A percentile compares a stretch with the other conserved stretches of the same genome.
Evolutionary conservation across 2,797 vertebrate genomes (phyloP).

Genomic region (Echiichthys vipera): DNA sequence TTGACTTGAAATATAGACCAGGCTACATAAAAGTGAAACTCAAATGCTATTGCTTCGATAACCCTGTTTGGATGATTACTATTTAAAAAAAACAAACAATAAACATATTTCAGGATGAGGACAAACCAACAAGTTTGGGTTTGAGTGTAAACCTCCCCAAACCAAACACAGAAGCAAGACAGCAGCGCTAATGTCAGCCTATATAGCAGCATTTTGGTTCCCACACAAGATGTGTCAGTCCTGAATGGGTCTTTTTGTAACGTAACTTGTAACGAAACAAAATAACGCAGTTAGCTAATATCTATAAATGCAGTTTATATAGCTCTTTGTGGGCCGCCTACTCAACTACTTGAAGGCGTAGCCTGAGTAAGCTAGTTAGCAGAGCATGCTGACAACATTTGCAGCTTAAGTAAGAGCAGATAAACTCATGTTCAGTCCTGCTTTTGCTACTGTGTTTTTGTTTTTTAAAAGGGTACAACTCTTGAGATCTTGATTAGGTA

Average conservation of each 20-base stretch:
- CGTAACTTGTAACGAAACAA: background rate
- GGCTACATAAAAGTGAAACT: background rate
- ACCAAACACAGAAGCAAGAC: background rate
- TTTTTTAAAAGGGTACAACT: background rate
- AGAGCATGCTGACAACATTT: background rate
- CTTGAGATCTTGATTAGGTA: slow-evolving; percentile 3
- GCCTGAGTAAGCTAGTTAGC: background rate
- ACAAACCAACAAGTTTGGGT: background rate
- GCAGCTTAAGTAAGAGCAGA: background rate
- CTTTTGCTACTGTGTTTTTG: background rate
- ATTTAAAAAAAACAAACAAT: background rate
- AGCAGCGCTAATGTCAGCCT: background rate
- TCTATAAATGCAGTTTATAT: background rate
- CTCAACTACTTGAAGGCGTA: background rate
- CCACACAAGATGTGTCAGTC: background rate
- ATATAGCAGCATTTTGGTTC: background rate
- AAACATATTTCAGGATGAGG: background rate
- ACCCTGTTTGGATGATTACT: background rate
- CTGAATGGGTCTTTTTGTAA: background rate
- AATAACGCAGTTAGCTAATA: background rate
- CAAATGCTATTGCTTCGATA: background rate
- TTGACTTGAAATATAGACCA: no score
- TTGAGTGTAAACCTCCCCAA: background rate
- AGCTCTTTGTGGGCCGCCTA: no score
- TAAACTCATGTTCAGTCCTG: background rate